Evolutionary conservation across 2,888 invertebrate species (phyloP), one percentile per base, ranked within the genome.

Genomic region (Cheilosia impressa): DNA sequence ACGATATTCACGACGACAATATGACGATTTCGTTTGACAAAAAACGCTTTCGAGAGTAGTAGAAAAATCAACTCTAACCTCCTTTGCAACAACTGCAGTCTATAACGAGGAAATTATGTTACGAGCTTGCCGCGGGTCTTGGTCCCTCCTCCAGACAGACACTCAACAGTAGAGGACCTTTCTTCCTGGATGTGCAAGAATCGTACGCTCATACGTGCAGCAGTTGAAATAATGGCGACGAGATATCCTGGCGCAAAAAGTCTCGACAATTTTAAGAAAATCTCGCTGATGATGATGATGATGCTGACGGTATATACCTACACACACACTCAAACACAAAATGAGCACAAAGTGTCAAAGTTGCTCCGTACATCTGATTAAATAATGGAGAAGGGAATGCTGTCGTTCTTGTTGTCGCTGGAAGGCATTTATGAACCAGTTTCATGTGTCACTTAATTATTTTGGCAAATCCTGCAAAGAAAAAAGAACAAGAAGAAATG

Each of bases 391-490:
- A 41, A 47, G 41, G 45, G n/a, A 47, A 45, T 50, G 58, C 71
- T 66, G 58, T 6, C 58, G 71, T 65, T 71, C 53, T 62, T 72
- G 34, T 22, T 72, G 76, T 77, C 68, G 47, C 85, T 63, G 15
- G 50, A 31, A 71, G 81, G 77, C 76, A 77, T 85, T 81, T 85
- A 72, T 85, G 76, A 85, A 85, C 85, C 68, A 85, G 85, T 85
- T 85, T 81, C 52, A 72, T 80, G 80, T 85, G 80, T 85, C 85
- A 80, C 80, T 80, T 76, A 84, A 75, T 80, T 85, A 68, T 85
- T 85, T 85, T 50, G 77, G 66, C 52, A 71, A 77, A 72, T 81
- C 66, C 85, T 85, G 81, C 65, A 85, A 85, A 68, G 76, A 72
- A 55, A 85, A 31, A 31, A 31, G 38, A 38, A 38, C 13, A 31